These are phyloP conservation scores for Glaucopsyche alexis DNA, from an alignment of 2,888 invertebrate species.

Conservation along the genomic window DNA sequence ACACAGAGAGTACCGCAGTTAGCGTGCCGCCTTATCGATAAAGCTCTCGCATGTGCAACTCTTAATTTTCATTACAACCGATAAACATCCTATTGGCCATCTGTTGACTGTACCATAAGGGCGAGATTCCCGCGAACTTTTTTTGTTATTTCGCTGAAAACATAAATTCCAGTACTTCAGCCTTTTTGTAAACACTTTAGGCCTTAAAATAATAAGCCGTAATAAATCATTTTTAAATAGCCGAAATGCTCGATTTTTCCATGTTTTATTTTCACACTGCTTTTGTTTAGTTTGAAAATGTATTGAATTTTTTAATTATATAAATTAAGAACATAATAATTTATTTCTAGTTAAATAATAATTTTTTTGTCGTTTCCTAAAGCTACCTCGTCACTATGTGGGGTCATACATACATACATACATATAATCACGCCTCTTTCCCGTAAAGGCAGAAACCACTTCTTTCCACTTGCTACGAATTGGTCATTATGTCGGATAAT, in stretches of 20 bases:
- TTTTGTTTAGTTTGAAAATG: neutral
- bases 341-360: too few species aligned
- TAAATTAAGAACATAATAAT: too few species aligned
- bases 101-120: slow-evolving; percentile 39
- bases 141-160: neutral
- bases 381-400: too few species aligned
- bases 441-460: too few species aligned
- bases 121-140: slow-evolving; percentile 32
- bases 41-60: slow-evolving; percentile 42
- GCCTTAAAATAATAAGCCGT: neutral
- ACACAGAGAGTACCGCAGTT: slow-evolving; percentile 39
- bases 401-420: too few species aligned
- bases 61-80: slow-evolving; percentile 40
- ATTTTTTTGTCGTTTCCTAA: too few species aligned
- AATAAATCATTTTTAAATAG: neutral
- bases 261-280: too few species aligned
- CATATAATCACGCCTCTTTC: too few species aligned
- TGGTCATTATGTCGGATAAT: too few species aligned
- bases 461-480: too few species aligned
- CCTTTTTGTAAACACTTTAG: neutral
- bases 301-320: neutral
- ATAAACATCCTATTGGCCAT: slow-evolving; percentile 40
- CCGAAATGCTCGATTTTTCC: neutral
- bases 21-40: slow-evolving; percentile 44
- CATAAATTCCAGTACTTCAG: slow-evolving; percentile 7